Percentiles rank a stretch among this genome's conserved stretches.
Evolutionary conservation across 2,888 invertebrate species (phyloP).

Genomic region (Cataglyphis albicans): DNA sequence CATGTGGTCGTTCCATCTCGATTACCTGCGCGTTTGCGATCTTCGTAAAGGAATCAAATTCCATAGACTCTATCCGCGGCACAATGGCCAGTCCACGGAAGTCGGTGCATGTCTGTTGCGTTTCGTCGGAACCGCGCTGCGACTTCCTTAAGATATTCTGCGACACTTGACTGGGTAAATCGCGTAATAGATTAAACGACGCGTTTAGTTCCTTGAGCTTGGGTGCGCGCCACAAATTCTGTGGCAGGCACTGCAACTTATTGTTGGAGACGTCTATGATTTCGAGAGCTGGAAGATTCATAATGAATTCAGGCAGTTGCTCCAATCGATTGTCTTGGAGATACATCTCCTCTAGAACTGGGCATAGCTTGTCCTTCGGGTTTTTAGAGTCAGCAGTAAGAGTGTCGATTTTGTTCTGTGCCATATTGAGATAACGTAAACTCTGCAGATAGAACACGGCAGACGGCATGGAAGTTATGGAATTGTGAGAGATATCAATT

Average conservation of each 20-base stretch:
- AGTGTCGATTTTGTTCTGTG: conserved; percentile 94
- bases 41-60: conserved; percentile 84
- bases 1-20: conserved; percentile 91
- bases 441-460: conserved; percentile 94
- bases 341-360: conserved; percentile 95
- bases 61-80: conserved; percentile 82
- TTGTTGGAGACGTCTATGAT: conserved; percentile 98
- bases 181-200: conserved; percentile 94
- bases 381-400: conserved; percentile 87
- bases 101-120: conserved; percentile 80
- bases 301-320: conserved; percentile 92
- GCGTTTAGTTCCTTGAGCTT: conserved; percentile 95
- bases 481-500: conserved; percentile 96
- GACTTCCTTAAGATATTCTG: conserved; percentile 80
- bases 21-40: conserved; percentile 85
- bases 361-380: conserved; percentile 89
- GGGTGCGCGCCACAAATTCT: conserved; percentile 94
- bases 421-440: conserved; percentile 93
- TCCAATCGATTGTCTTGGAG: conserved; percentile 96
- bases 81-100: conserved; percentile 79
- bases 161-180: conserved; percentile 88
- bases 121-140: conserved; percentile 74
- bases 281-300: conserved; percentile 92
- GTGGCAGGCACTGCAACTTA: conserved; percentile 93
- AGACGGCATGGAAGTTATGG: conserved; percentile 92